These are phyloP conservation scores for Enteromius mattozi DNA, from an alignment of 2,797 vertebrate species.

Conservation along the genomic window DNA sequence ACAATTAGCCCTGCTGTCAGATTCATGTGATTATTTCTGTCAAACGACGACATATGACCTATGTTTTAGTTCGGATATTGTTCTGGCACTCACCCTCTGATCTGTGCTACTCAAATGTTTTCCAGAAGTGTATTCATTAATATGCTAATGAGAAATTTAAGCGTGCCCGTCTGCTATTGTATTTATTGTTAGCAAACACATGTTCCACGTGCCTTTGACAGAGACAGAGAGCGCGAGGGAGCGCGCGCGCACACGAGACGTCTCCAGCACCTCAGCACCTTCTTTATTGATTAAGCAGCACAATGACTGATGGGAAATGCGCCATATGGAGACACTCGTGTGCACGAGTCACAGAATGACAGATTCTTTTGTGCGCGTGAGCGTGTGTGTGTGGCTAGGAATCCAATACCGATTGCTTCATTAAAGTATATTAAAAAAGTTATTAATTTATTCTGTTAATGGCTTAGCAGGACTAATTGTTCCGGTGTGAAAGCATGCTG, in stretches of 20 bases:
- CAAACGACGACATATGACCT: slow-evolving; percentile 3
- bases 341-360: slow-evolving; percentile 21
- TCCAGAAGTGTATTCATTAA: slow-evolving; percentile 37
- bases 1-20: neutral
- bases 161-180: slow-evolving; percentile 14
- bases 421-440: neutral
- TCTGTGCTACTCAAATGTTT: neutral
- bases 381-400: slow-evolving; percentile 3
- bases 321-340: slow-evolving; percentile 56
- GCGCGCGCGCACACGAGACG: neutral
- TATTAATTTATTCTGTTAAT: neutral
- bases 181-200: slow-evolving; percentile 29
- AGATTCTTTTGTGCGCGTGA: neutral
- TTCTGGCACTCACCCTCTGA: slow-evolving; percentile 6
- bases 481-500: neutral
- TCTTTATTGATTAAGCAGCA: slow-evolving; percentile 28
- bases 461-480: neutral
- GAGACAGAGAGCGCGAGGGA: neutral
- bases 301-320: slow-evolving; percentile 53
- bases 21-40: neutral
- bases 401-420: neutral
- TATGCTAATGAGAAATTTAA: slow-evolving; percentile 37
- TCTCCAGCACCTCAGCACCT: slow-evolving; percentile 16
- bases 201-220: slow-evolving; percentile 24
- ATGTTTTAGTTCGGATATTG: slow-evolving; percentile 5